phyloP scores from a whole-genome alignment of 1,140 invertebrate genomes.

The Planococcus citri region DNA sequence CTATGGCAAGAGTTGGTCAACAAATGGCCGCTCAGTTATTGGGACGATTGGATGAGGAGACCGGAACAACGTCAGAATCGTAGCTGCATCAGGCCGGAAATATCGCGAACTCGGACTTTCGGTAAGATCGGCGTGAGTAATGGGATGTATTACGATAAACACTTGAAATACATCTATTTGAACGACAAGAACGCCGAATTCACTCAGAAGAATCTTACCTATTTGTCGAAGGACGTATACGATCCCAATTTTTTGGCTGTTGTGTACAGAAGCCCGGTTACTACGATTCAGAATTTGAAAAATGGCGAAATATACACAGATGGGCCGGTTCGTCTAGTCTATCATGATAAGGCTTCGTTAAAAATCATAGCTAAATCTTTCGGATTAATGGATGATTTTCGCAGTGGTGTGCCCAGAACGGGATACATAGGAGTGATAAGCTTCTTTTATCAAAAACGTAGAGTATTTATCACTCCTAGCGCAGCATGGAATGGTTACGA shows the following conservation, averaged over 20 bases:
- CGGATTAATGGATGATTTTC: slow-evolving; percentile 93
- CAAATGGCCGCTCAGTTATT: slow-evolving; percentile 90
- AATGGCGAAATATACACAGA: slow-evolving; percentile 38
- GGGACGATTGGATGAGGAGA: slow-evolving; percentile 98
- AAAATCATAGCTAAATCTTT: slow-evolving; percentile 72
- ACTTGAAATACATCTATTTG: slow-evolving; percentile 90
- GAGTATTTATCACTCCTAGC: slow-evolving; percentile 78
- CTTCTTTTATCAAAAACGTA: slow-evolving; percentile 65
- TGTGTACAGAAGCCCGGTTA: slow-evolving; percentile 64
- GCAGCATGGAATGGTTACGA: slow-evolving; percentile 83
- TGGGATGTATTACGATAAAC: slow-evolving; percentile 92
- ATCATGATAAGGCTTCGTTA: slow-evolving; percentile 68
- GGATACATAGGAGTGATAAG: slow-evolving; percentile 86
- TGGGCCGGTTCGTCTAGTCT: slow-evolving; percentile 63
- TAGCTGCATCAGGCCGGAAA: slow-evolving; percentile 90
- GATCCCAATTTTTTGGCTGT: slow-evolving; percentile 63
- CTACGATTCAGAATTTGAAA: slow-evolving; percentile 57
- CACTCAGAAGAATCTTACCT: slow-evolving; percentile 75
- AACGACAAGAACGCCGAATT: slow-evolving; percentile 84
- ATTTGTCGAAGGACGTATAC: slow-evolving; percentile 88
- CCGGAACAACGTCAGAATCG: slow-evolving; percentile 79
- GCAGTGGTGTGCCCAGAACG: slow-evolving; percentile 90
- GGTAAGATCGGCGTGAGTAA: slow-evolving; percentile 81
- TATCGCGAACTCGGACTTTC: slow-evolving; percentile 87
- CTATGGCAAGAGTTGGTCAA: slow-evolving; percentile 74